A percentile compares a stretch with the other conserved stretches of the same genome.
Evolutionary conservation across 2,888 invertebrate species (phyloP).

Genomic region (Mongoloraphidia duomilia): DNA sequence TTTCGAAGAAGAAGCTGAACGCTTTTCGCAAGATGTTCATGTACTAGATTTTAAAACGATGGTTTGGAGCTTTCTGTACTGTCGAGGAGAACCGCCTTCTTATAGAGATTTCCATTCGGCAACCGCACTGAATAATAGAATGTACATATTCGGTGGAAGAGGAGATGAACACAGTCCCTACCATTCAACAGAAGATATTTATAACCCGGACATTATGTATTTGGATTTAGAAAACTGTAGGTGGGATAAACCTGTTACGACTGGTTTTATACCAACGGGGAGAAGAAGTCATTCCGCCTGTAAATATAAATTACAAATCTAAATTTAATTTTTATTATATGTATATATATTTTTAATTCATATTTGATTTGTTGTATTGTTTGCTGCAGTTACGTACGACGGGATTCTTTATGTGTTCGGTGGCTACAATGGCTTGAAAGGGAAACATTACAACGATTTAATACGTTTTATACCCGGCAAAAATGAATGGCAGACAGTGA

Average conservation of each 20-base stretch:
- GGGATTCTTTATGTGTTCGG: conserved; percentile 77
- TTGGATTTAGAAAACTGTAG: conserved; percentile 53
- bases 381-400: conserved; percentile 54
- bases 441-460: conserved; percentile 73
- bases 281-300: conserved; percentile 85
- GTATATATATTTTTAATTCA: not conserved
- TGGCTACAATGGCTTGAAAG: conserved; percentile 66
- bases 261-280: conserved; percentile 58
- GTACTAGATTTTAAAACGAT: conserved; percentile 56
- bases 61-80: conserved; percentile 52
- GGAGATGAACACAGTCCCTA: conserved; percentile 54
- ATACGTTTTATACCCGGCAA: conserved; percentile 52
- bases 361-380: not conserved
- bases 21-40: conserved; percentile 68
- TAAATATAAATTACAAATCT: conserved; percentile 31
- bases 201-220: conserved; percentile 62
- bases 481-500: conserved; percentile 45
- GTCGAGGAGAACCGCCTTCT: conserved; percentile 48
- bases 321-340: not conserved
- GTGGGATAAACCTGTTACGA: conserved; percentile 50
- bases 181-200: conserved; percentile 54
- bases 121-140: conserved; percentile 55
- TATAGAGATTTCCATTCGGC: conserved; percentile 84
- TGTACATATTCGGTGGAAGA: conserved; percentile 85
- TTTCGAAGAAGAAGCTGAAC: conserved; percentile 70